Evolutionary conservation across 2,888 invertebrate species (phyloP), one percentile per base, ranked within the genome.

Genomic region (Schizaphis graminum): DNA sequence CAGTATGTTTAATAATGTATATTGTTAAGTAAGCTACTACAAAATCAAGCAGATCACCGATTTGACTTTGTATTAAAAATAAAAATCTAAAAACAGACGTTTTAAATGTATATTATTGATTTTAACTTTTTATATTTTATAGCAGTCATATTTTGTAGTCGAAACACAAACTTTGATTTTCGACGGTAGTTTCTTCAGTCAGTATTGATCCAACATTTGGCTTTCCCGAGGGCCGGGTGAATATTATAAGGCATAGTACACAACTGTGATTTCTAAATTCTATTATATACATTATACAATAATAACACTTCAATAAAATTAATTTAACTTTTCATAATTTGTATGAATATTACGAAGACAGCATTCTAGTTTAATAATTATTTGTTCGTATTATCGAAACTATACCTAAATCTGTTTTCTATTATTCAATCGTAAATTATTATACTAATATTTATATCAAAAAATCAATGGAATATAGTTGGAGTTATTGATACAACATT

Each of bases 141-240:
- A 35, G 28, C 88, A 44, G 53, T 77, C 53, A 87, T 93, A 93
- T 89, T 67, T 93, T 56, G 88, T 77, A 44, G 67, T 77, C 88
- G n/a, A 77, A 91, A 77, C 67, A 88, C 53, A 93, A 93, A 93
- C 92, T 93, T 93, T 93, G 92, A 93, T 93, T 92, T 93, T 93
- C 88, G 89, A 53, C 88, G 77, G 88, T 89, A 89, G 88, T 93
- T 88, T 67, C 77, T 77, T 89, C 92, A 44, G 53, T 44, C 92
- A 44, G 92, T 88, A 92, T 93, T 93, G 92, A 93, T 93, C 92
- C 92, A 89, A 93, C 92, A 89, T 93, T 93, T 44, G 88, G 53
- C 53, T 77, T 89, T 93, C 77, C 77, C 88, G 41, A 56, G 89
- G 67, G 92, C 89, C 77, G 88, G 88, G 88, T 77, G 92, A 67